phyloP scores from a whole-genome alignment of 2,113 vertebrate genomes.

The Columba livia region DNA sequence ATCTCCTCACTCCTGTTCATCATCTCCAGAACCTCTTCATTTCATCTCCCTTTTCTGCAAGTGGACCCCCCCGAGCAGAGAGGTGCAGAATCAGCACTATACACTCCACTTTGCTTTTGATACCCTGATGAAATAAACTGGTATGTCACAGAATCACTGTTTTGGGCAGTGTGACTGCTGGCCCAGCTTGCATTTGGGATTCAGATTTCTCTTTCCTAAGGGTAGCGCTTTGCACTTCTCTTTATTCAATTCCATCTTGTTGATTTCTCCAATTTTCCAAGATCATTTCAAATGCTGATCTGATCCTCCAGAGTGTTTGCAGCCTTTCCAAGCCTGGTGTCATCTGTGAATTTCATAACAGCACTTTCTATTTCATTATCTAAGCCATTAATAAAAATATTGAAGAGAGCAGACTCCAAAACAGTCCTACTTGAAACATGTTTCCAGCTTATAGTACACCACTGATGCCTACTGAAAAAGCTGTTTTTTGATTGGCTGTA shows the following conservation, averaged over 20 bases:
- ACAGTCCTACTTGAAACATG: not conserved
- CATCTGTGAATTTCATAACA: conserved; percentile 16
- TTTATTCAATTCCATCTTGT: conserved; percentile 1
- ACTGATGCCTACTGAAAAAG: not conserved
- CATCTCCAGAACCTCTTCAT: not conserved
- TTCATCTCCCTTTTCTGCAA: not conserved
- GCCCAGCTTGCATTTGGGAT: not conserved
- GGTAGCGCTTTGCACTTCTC: not conserved
- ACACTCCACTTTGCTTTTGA: not conserved
- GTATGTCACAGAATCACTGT: not conserved
- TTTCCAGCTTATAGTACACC: not conserved
- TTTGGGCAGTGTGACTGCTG: not conserved
- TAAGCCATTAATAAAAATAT: conserved; percentile 19
- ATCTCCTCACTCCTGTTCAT: not conserved
- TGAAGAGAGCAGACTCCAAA: not conserved
- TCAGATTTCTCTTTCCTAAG: not conserved
- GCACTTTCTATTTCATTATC: not conserved
- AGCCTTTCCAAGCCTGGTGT: conserved; percentile 10
- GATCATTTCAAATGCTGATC: conserved; percentile 5
- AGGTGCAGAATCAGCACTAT: not conserved
- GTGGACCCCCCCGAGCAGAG: not conserved
- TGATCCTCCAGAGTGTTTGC: not conserved
- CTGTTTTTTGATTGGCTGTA: not conserved
- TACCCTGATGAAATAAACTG: not conserved
- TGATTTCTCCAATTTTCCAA: conserved; percentile 3